Base-by-base conservation (phyloP, 1,140 invertebrate genomes). In the Drosophila elegans region DNA sequence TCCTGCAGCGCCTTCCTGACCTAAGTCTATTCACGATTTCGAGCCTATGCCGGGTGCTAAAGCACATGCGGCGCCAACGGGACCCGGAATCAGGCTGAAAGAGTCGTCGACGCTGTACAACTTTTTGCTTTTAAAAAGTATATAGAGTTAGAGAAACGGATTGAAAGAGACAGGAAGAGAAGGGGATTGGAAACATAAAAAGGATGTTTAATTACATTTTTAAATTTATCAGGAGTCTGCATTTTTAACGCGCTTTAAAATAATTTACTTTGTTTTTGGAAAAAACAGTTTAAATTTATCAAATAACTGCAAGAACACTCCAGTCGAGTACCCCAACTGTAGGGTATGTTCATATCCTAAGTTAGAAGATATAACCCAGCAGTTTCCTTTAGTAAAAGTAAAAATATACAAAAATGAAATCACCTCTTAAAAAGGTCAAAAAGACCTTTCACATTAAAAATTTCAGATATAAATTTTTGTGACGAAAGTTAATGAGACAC, bases 21-120 rank as follows among this genome's bases (percentile, higher is more conserved):
- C 41, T 16, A 71, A 41, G 51, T 66, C 79, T 82, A 75, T 83
- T 84, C 76, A 45, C 55, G 16, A 49, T 42, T 61, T 62, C 51
- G 34, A n/a, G 66, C 62, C 62, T 68, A 61, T 62, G 61, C 44
- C 38, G 59, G 29, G 62, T 84, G 51, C 80, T 80, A 46, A 78
- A 75, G 78, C 48, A 73, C 80, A 84, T 41, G 34, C 60, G 81
- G 71, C 45, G 52, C 39, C 34, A 63, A 39, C 56, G 49, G 34
- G 48, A 57, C 39, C 29, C 25, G 11, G 29, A 72, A 57, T 57
- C 39, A 34, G 36, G 13, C 29, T 36, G n/a, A 34, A 55, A 34
- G 32, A 46, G 49, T 54, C 42, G 25, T 67, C 42, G 41, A 2
- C 36, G 44, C 36, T 32, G 11, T 41, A 34, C 7, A 64, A 57